These are phyloP conservation scores for Trichacis sp. DNA, from an alignment of 2,888 invertebrate species.

Conservation along the genomic window DNA sequence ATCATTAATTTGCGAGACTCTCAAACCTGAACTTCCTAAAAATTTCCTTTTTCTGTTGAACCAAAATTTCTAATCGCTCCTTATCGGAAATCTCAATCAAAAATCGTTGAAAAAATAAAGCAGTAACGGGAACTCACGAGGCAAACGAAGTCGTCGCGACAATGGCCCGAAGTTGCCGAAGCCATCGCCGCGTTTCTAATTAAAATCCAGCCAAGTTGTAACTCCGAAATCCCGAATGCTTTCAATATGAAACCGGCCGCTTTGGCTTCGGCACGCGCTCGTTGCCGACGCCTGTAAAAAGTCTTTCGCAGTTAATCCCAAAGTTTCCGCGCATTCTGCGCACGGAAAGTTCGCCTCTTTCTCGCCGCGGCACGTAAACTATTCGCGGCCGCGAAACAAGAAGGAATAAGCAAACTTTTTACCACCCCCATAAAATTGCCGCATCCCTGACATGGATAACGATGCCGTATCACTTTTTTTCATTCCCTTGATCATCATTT, in stretches of 20 bases:
- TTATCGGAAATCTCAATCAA: too few relatives aligned
- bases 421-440: constrained; percentile 47
- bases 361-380: constrained; percentile 42
- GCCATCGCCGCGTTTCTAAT: constrained; percentile 15
- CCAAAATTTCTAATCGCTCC: too few relatives aligned
- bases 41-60: too few relatives aligned
- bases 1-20: too few relatives aligned
- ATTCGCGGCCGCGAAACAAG: constrained; percentile 43
- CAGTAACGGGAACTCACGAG: too few relatives aligned
- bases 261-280: constrained; percentile 11
- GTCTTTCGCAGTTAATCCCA: constrained; percentile 36
- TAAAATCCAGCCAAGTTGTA: constrained; percentile 12
- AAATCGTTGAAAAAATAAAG: too few relatives aligned
- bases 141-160: constrained; percentile 2
- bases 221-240: constrained; percentile 15
- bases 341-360: constrained; percentile 31
- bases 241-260: constrained; percentile 15
- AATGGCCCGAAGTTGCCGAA: constrained; percentile 10
- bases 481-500: not conserved
- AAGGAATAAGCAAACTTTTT: constrained; percentile 48
- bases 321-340: constrained; percentile 34
- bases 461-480: constrained; percentile 21
- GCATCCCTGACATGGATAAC: constrained; percentile 32
- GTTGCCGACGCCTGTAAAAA: constrained; percentile 20
- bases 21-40: too few relatives aligned